Conservation (phyloP, 2,797 vertebrate species). For the Sebastes hopkinsi region DNA sequence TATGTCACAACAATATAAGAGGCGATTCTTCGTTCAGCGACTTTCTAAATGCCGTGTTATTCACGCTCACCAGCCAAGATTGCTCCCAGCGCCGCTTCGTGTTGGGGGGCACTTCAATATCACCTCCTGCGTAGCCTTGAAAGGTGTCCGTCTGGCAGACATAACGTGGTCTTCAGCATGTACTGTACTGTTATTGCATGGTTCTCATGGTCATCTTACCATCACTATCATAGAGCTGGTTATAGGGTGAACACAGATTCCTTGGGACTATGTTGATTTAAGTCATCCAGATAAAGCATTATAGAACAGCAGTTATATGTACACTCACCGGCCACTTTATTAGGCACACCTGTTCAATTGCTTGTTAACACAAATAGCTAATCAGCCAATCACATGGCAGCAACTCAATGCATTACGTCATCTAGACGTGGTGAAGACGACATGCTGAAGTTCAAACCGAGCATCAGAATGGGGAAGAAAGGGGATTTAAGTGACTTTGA, state of each 20-base stretch:
- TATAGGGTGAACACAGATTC: background rate
- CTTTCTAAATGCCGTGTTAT: background rate
- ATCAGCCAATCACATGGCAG: no score
- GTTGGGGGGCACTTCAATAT: background rate
- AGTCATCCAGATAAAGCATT: background rate
- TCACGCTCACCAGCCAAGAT: background rate
- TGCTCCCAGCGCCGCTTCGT: background rate
- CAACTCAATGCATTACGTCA: no score
- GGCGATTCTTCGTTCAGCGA: background rate
- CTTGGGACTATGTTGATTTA: background rate
- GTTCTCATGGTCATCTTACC: background rate
- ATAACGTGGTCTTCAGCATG: background rate
- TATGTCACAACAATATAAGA: background rate
- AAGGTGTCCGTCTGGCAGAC: background rate
- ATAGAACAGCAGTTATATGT: conserved; percentile 1
- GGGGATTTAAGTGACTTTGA: no score
- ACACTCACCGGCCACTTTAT: no score
- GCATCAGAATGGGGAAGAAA: no score
- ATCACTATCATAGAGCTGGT: background rate
- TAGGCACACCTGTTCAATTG: no score
- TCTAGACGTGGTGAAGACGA: no score
- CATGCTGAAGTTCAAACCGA: no score
- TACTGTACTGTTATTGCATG: background rate
- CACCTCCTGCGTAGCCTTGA: background rate
- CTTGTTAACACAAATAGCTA: no score